Evolutionary conservation across 2,888 invertebrate species (phyloP).

Genomic region (Boloria selene): DNA sequence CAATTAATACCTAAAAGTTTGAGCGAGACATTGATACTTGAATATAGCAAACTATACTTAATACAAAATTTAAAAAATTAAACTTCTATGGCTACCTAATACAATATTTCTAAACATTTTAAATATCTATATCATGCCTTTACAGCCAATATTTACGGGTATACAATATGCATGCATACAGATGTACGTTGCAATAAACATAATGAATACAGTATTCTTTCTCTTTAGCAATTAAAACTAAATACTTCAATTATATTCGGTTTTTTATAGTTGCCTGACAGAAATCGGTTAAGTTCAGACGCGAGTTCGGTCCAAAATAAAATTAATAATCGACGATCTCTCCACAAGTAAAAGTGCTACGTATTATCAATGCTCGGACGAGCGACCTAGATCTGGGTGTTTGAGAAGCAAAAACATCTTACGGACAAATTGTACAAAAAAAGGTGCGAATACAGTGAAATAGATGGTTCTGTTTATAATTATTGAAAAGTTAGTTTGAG

Average conservation of each 20-base stretch:
- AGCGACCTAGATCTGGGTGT: conserved; percentile 66
- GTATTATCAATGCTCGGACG: conserved; percentile 66
- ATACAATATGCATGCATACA: background rate
- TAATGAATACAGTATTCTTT: conserved; percentile 23
- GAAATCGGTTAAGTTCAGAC: conserved; percentile 43
- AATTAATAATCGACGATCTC: conserved; percentile 62
- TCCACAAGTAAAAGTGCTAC: conserved; percentile 72
- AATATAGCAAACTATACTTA: too few species aligned
- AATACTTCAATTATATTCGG: conserved; percentile 40
- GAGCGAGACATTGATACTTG: too few species aligned
- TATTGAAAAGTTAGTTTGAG: too few species aligned
- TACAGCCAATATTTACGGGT: background rate
- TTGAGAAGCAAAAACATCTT: conserved; percentile 64
- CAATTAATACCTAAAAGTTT: too few species aligned
- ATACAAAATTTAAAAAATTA: too few species aligned
- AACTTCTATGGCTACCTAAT: too few species aligned
- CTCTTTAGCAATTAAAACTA: conserved; percentile 22
- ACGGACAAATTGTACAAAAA: conserved; percentile 59
- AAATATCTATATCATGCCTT: too few species aligned
- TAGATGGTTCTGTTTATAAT: conserved; percentile 39
- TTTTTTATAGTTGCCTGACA: conserved; percentile 38
- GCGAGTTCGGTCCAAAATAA: conserved; percentile 50
- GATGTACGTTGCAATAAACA: background rate
- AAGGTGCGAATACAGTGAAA: conserved; percentile 65
- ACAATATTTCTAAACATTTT: too few species aligned